Conservation (phyloP, 2,113 vertebrate genomes). For the Atractosteus spatula region DNA sequence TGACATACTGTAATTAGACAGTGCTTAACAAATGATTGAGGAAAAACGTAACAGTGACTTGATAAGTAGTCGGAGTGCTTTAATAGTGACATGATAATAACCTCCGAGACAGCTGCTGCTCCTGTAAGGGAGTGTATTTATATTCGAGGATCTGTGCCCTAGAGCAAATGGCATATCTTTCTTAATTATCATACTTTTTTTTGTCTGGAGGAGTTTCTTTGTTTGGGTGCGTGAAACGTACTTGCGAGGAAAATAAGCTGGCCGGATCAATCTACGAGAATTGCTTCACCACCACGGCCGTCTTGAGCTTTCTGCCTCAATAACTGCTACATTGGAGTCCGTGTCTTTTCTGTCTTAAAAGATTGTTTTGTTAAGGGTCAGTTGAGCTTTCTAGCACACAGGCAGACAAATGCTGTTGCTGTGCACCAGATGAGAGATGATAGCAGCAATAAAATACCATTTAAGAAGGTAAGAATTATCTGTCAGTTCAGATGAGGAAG, state of each 20-base stretch:
- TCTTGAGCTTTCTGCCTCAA: too few species aligned
- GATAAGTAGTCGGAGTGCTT: not conserved
- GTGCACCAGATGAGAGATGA: conserved; percentile 52
- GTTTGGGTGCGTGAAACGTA: conserved; percentile 47
- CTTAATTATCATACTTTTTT: conserved; percentile 14
- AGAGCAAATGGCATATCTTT: conserved; percentile 2
- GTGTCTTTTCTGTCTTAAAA: conserved; percentile 12
- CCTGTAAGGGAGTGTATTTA: conserved; percentile 3
- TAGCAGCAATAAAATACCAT: conserved; percentile 50
- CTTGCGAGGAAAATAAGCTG: conserved; percentile 49
- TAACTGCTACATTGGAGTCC: conserved; percentile 24
- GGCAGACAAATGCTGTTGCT: conserved; percentile 42
- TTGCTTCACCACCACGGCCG: too few species aligned
- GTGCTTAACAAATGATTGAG: conserved; percentile 9
- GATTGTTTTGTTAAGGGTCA: conserved; percentile 29
- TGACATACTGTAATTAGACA: not conserved
- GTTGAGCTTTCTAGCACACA: conserved; percentile 27
- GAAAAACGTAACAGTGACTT: not conserved
- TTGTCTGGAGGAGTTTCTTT: conserved; percentile 30
- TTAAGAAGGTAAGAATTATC: conserved; percentile 59
- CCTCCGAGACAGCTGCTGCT: conserved; percentile 1
- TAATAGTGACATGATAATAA: conserved; percentile 16
- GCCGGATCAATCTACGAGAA: too few species aligned
- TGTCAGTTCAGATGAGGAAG: conserved; percentile 55
- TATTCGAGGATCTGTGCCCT: conserved; percentile 10